Evolutionary conservation across 2,113 vertebrate species (phyloP), one percentile per base, ranked within the genome.

Genomic region (Genyomyrus donnyi): DNA sequence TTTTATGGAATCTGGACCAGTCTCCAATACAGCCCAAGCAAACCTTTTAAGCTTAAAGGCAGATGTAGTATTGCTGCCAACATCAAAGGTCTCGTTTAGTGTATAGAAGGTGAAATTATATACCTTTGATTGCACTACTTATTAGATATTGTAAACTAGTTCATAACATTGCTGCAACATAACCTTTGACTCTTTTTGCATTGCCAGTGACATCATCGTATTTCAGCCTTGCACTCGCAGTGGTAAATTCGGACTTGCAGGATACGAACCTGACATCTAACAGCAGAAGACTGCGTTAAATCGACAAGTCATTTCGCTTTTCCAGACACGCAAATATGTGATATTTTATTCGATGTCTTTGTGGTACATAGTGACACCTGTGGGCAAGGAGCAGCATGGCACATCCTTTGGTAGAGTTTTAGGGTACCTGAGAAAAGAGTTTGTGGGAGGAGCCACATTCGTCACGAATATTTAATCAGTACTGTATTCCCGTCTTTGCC

Each of bases 161-260:
- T 90, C 83, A 48, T 90, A 92, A 94, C 92, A 93, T 93, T 89
- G 92, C 91, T 93, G 90, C 91, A 90, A 90, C 89, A 88, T 91
- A 91, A 93, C 92, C 93, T 90, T 87, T 95, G 94, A 94, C 94
- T 94, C 93, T 90, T 90, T 91, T 90, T 93, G 91, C 90, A 88
- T 89, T 66, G 90, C 89, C 89, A 91, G 91, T 93, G 35, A 91
- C 91, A 90, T 94, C 93, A 95, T 95, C 92, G 91, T 89, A 94
- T 95, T 95, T 93, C 90, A 92, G 91, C 91, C 93, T 93, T 89
- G 89, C 83, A 91, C 94, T 95, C 92, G 95, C 95, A 90, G 58
- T 91, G 91, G 94, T 95, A 95, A 96, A 95, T 95, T 94, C 91
- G 94, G 94, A 95, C 94, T 95, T 95, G 94, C 92, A 93, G 93